A percentile compares a stretch with the other conserved stretches of the same genome.
Conservation (phyloP, 1,140 invertebrate species). For the Solenopsis fugax region DNA sequence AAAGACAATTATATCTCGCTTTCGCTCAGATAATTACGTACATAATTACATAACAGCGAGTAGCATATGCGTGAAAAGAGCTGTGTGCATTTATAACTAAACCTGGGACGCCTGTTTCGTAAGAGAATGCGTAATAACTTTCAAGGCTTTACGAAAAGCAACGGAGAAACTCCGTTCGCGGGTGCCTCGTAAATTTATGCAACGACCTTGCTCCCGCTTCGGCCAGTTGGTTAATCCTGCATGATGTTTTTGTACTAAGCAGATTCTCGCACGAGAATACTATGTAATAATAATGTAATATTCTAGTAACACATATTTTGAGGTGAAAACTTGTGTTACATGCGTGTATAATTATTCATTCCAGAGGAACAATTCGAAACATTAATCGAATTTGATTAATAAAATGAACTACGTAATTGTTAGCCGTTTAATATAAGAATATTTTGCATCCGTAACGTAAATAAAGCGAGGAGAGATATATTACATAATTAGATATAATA, state of each 20-base stretch:
- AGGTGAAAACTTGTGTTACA: not conserved
- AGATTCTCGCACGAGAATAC: slow-evolving; percentile 38
- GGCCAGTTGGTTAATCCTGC: slow-evolving; percentile 39
- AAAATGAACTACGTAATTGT: slow-evolving; percentile 6
- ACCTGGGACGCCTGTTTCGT: slow-evolving; percentile 34
- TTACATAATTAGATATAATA: not conserved
- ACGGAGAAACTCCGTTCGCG: slow-evolving; percentile 54
- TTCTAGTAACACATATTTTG: slow-evolving; percentile 18
- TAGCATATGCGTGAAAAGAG: slow-evolving; percentile 19
- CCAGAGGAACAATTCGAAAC: not conserved
- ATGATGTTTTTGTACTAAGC: slow-evolving; percentile 56
- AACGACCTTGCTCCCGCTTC: slow-evolving; percentile 58
- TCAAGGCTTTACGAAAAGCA: slow-evolving; percentile 60
- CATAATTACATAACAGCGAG: slow-evolving; percentile 21
- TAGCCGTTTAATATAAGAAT: slow-evolving; percentile 3
- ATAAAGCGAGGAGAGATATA: not conserved
- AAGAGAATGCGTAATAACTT: slow-evolving; percentile 58
- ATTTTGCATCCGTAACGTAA: not conserved
- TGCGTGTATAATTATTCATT: not conserved
- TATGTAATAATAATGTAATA: slow-evolving; percentile 53
- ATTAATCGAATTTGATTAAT: not conserved
- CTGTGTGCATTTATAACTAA: slow-evolving; percentile 29
- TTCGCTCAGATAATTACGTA: slow-evolving; percentile 18
- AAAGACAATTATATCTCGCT: not conserved
- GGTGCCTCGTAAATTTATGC: slow-evolving; percentile 59